Evolutionary conservation across 2,888 invertebrate species (phyloP).

Genomic region (Pyrocoelia pectoralis): DNA sequence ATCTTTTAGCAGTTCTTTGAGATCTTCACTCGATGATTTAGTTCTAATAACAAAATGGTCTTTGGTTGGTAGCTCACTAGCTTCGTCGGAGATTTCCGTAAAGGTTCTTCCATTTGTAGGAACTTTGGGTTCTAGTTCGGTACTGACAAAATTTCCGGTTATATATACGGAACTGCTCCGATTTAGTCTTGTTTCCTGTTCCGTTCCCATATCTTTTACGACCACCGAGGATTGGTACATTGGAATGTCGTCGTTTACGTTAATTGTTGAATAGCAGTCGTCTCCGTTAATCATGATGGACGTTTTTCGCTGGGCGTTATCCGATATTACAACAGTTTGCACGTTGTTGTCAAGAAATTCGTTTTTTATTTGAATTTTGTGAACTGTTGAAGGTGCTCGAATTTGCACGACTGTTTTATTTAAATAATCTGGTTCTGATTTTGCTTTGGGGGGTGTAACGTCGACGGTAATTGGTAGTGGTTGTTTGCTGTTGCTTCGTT

Average conservation of each 20-base stretch:
- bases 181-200: slow-evolving; percentile 38
- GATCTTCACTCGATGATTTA: slow-evolving; percentile 15
- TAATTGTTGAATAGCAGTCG: slow-evolving; percentile 79
- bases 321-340: slow-evolving; percentile 49
- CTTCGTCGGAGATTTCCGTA: not conserved
- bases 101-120: not conserved
- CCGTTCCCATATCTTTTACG: slow-evolving; percentile 66
- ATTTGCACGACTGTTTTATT: slow-evolving; percentile 63
- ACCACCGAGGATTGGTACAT: slow-evolving; percentile 78
- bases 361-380: slow-evolving; percentile 65
- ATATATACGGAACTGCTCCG: slow-evolving; percentile 58
- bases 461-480: slow-evolving; percentile 40
- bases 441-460: slow-evolving; percentile 6
- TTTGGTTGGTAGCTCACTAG: slow-evolving; percentile 23
- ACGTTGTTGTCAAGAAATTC: slow-evolving; percentile 54
- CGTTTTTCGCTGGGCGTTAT: slow-evolving; percentile 63
- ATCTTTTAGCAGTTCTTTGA: slow-evolving; percentile 64
- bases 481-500: slow-evolving; percentile 55
- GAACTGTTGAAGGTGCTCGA: slow-evolving; percentile 56
- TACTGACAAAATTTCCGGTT: slow-evolving; percentile 51
- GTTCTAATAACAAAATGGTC: not conserved
- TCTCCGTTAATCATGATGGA: slow-evolving; percentile 78
- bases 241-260: slow-evolving; percentile 73
- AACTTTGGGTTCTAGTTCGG: slow-evolving; percentile 6
- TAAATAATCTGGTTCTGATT: slow-evolving; percentile 35